Percentiles rank a stretch among this genome's conserved stretches.
Evolutionary conservation across 2,888 invertebrate species (phyloP).

Genomic region (Drosophila melanosoma): DNA sequence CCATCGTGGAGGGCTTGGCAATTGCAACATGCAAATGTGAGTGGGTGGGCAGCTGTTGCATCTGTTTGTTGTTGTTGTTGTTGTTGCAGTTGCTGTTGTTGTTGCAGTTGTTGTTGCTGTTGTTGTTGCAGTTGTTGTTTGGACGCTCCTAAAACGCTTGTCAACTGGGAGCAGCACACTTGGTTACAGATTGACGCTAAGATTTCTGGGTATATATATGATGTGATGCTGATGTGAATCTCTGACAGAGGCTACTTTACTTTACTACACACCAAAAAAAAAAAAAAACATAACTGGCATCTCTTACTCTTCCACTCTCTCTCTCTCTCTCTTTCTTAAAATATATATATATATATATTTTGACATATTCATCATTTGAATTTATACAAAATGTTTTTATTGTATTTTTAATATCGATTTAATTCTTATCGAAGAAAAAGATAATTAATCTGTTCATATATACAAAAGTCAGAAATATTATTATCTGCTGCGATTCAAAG

Average conservation of each 20-base stretch:
- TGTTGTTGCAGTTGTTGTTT: constrained; percentile 17
- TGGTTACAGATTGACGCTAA: constrained; percentile 46
- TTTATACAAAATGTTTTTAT: too few species aligned
- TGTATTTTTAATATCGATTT: too few species aligned
- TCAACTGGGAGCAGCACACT: constrained; percentile 49
- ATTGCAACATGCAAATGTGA: constrained; percentile 76
- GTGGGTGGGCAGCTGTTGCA: constrained; percentile 67
- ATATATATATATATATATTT: not conserved
- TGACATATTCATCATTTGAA: too few species aligned
- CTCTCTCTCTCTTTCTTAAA: too few species aligned
- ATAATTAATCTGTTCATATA: too few species aligned
- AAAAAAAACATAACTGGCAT: constrained; percentile 12
- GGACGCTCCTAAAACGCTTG: constrained; percentile 56
- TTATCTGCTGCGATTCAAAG: too few species aligned
- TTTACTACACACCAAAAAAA: constrained; percentile 20
- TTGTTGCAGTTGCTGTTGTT: constrained; percentile 11
- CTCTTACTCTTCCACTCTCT: not conserved
- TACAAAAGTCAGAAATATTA: too few species aligned
- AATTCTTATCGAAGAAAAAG: too few species aligned
- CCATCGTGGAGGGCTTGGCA: constrained; percentile 62
- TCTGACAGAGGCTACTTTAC: constrained; percentile 52
- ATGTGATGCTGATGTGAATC: constrained; percentile 42
- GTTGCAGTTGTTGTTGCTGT: constrained; percentile 21
- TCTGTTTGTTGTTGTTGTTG: not conserved
- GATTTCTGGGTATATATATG: constrained; percentile 50